Conservation (phyloP, 2,888 invertebrate species). For the Dioctria linearis region DNA sequence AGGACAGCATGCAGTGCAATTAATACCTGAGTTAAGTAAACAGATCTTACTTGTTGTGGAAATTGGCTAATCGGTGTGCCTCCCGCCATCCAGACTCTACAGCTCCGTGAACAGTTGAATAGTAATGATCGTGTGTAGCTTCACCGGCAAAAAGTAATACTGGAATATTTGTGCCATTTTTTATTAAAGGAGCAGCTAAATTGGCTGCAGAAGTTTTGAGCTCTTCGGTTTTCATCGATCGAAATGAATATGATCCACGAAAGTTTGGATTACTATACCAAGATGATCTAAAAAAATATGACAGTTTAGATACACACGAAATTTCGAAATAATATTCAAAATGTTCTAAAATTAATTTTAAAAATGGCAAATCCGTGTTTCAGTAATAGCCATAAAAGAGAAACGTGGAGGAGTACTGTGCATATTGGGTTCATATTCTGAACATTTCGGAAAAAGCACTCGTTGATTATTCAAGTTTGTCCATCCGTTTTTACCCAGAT, state of each 20-base stretch:
- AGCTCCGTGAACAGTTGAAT: slow-evolving; percentile 81
- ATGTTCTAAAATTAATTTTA: slow-evolving; percentile 15
- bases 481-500: too few relatives aligned
- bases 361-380: not conserved
- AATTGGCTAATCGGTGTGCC: slow-evolving; percentile 75
- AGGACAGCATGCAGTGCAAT: slow-evolving; percentile 26
- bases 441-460: too few relatives aligned
- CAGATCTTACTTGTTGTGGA: slow-evolving; percentile 61
- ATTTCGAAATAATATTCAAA: not conserved
- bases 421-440: too few relatives aligned
- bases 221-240: slow-evolving; percentile 74
- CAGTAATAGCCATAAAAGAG: too few relatives aligned
- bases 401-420: too few relatives aligned
- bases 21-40: slow-evolving; percentile 8
- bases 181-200: slow-evolving; percentile 73
- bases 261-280: slow-evolving; percentile 78
- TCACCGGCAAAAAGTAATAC: slow-evolving; percentile 80
- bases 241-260: slow-evolving; percentile 78
- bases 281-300: slow-evolving; percentile 72
- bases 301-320: slow-evolving; percentile 52
- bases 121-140: slow-evolving; percentile 77
- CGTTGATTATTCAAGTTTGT: too few relatives aligned
- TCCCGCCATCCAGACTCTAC: slow-evolving; percentile 82
- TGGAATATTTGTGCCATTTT: slow-evolving; percentile 67
- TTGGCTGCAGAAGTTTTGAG: slow-evolving; percentile 73